Conservation (phyloP, 2,113 vertebrate genomes). For the Crypturellus undulatus region DNA sequence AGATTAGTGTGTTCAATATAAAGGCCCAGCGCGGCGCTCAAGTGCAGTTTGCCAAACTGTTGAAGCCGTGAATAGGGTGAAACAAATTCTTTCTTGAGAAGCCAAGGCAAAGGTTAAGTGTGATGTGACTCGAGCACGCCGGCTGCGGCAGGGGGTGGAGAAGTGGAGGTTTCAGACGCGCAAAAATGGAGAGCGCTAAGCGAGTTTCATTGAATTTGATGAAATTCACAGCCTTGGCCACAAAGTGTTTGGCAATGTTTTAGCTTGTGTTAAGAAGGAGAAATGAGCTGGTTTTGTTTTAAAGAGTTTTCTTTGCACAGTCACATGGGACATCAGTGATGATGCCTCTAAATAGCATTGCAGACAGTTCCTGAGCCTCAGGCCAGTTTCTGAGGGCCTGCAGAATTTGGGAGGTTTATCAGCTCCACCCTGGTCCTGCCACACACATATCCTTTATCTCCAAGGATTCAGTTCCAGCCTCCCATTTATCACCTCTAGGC, state of each 20-base stretch:
- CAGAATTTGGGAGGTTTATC: neutral
- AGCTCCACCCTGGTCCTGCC: neutral
- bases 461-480: neutral
- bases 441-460: constrained; percentile 10
- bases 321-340: neutral
- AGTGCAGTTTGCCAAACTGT: constrained; percentile 80
- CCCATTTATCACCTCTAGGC: constrained; percentile 12
- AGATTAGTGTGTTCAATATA: constrained; percentile 84
- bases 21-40: constrained; percentile 74
- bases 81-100: constrained; percentile 81
- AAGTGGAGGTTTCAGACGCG: constrained; percentile 70
- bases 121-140: constrained; percentile 79
- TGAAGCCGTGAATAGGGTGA: constrained; percentile 79
- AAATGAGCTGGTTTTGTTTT: constrained; percentile 53
- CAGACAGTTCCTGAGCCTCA: constrained; percentile 34
- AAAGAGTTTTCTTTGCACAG: constrained; percentile 34
- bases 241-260: constrained; percentile 31
- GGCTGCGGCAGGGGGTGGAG: neutral
- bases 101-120: constrained; percentile 85
- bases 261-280: constrained; percentile 15
- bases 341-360: constrained; percentile 5
- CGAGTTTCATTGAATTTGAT: constrained; percentile 67
- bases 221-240: constrained; percentile 33
- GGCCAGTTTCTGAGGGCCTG: constrained; percentile 1
- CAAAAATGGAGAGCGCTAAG: constrained; percentile 56